Evolutionary conservation across 2,113 vertebrate genomes (phyloP).

Genomic region (Misgurnus mizolepis): DNA sequence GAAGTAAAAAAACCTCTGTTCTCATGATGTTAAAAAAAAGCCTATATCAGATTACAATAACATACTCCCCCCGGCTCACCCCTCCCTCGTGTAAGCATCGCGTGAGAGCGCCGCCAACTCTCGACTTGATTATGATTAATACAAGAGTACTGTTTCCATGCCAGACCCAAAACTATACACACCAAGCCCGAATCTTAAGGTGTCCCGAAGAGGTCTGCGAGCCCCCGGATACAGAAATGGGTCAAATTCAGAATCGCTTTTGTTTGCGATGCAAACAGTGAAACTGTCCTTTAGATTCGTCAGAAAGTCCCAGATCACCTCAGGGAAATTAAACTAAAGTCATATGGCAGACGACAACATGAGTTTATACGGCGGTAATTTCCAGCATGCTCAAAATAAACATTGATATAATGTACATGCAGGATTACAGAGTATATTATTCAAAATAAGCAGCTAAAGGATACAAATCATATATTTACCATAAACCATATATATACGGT

Average conservation of each 20-base stretch:
- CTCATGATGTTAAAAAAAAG: conserved; percentile 57
- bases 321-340: neutral
- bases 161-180: conserved; percentile 48
- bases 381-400: neutral
- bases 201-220: conserved; percentile 5
- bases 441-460: neutral
- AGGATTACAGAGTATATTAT: neutral
- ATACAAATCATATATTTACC: no score
- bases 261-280: neutral
- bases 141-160: conserved; percentile 67
- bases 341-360: neutral
- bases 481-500: no score
- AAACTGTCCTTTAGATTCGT: neutral
- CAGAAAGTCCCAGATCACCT: neutral
- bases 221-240: conserved; percentile 8
- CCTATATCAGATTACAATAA: conserved; percentile 75
- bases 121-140: conserved; percentile 77
- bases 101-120: conserved; percentile 73
- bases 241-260: conserved; percentile 4
- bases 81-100: conserved; percentile 76
- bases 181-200: conserved; percentile 52
- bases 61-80: conserved; percentile 63
- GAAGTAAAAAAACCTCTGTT: conserved; percentile 29
- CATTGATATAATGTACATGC: neutral
- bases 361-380: neutral